A percentile compares a stretch with the other conserved stretches of the same genome.
phyloP scores from a whole-genome alignment of 2,797 vertebrate genomes.

The Acanthurus tractus region DNA sequence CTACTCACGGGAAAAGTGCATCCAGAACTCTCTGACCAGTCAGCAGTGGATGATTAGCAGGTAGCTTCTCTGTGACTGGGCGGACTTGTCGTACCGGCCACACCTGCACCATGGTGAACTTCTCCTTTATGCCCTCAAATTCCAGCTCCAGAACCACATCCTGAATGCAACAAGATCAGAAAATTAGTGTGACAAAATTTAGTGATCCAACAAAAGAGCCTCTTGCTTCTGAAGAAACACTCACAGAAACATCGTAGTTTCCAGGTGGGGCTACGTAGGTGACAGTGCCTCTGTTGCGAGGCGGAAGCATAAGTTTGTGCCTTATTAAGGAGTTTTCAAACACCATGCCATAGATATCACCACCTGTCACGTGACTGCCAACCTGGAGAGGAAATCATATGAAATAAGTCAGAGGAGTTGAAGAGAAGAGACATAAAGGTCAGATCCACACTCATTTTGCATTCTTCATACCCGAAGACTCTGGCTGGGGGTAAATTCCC shows the following conservation, averaged over 20 bases:
- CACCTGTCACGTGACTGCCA: slow-evolving; percentile 96
- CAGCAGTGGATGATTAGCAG: slow-evolving; percentile 93
- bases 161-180: slow-evolving; percentile 71
- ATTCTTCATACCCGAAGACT: slow-evolving; percentile 89
- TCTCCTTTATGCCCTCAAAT: slow-evolving; percentile 97
- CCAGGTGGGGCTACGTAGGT: slow-evolving; percentile 95
- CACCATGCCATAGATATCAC: slow-evolving; percentile 81
- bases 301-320: slow-evolving; percentile 97
- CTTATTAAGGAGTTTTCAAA: slow-evolving; percentile 96
- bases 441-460: not conserved
- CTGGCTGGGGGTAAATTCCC: slow-evolving; percentile 94
- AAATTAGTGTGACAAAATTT: not conserved
- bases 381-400: slow-evolving; percentile 57
- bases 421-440: not conserved
- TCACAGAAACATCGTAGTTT: slow-evolving; percentile 95
- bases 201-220: not conserved
- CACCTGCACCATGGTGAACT: slow-evolving; percentile 96
- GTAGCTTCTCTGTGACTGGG: slow-evolving; percentile 96
- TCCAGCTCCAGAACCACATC: slow-evolving; percentile 97
- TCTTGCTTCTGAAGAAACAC: slow-evolving; percentile 54
- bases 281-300: slow-evolving; percentile 94
- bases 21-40: slow-evolving; percentile 84
- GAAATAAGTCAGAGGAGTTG: not conserved
- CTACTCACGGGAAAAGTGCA: slow-evolving; percentile 96
- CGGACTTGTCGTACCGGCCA: slow-evolving; percentile 97